Conservation (phyloP, 1,140 invertebrate genomes). For the Ostrea edulis region DNA sequence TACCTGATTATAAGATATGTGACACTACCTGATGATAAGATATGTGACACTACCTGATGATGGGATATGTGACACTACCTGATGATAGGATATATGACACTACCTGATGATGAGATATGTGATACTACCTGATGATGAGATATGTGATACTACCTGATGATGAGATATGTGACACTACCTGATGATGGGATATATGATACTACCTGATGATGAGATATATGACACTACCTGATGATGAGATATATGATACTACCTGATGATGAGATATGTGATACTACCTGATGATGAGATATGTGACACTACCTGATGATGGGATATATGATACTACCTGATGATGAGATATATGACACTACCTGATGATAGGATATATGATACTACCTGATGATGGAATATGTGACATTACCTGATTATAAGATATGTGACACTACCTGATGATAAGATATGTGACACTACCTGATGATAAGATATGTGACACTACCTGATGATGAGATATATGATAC, state of each 20-base stretch:
- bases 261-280: neutral
- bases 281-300: neutral
- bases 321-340: no score
- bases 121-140: no score
- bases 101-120: neutral
- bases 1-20: no score
- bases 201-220: no score
- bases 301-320: neutral
- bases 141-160: neutral
- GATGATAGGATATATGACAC: neutral
- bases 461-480: neutral
- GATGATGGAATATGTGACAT: neutral
- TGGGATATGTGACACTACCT: neutral
- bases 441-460: no score
- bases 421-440: neutral
- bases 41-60: no score
- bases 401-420: no score
- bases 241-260: no score
- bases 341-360: neutral
- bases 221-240: neutral
- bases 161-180: neutral
- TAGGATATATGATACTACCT: neutral
- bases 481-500: slow-evolving; percentile 12
- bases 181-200: slow-evolving; percentile 11
- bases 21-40: neutral